Evolutionary conservation across 2,888 invertebrate genomes (phyloP), one percentile per base, ranked within the genome.

Genomic region (Parelbella ahira): DNA sequence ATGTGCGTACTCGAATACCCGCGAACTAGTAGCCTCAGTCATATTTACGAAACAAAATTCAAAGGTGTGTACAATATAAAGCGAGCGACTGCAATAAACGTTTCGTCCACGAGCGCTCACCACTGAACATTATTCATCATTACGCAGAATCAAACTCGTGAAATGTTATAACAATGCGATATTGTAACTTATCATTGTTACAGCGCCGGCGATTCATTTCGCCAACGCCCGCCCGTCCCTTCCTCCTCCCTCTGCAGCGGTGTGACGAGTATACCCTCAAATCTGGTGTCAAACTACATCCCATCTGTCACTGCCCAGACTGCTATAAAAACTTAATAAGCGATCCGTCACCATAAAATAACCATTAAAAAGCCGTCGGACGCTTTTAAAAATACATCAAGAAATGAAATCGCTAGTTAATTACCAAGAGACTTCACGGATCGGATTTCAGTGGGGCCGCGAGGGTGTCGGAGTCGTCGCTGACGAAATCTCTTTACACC

Each of bases 311-410:
- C 74, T 72, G 68, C 62, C n/a, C 53, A 58, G 55, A 60, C 60
- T 56, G 64, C 75, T 75, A 82, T 84, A 83, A 84, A 87, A 86
- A 83, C 84, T 80, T 86, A 86, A 86, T 84, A 86, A 86, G 77
- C 76, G 79, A 86, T 87, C 80, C 72, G 86, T 87, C 87, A 87
- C 87, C 86, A 87, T 87, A 86, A 86, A 87, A 86, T 82, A 82
- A 68, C 79, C 83, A 87, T 86, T 87, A 84, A 82, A 86, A 86
- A 84, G 75, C 83, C 79, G 83, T 79, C 84, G 75, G 77, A 72
- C 75, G 82, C 86, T 78, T 83, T 84, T 83, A 86, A 86, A 87
- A 86, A 75, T 80, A 77, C 86, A 87, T 86, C 87, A 86, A 86
- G 84, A 82, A 86, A 83, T 79, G 75, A 81, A 86, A 86, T 84